A percentile compares a stretch with the other conserved stretches of the same genome.
These are phyloP conservation scores for Lethrus apterus DNA, from an alignment of 1,140 invertebrate genomes.

Conservation along the genomic window DNA sequence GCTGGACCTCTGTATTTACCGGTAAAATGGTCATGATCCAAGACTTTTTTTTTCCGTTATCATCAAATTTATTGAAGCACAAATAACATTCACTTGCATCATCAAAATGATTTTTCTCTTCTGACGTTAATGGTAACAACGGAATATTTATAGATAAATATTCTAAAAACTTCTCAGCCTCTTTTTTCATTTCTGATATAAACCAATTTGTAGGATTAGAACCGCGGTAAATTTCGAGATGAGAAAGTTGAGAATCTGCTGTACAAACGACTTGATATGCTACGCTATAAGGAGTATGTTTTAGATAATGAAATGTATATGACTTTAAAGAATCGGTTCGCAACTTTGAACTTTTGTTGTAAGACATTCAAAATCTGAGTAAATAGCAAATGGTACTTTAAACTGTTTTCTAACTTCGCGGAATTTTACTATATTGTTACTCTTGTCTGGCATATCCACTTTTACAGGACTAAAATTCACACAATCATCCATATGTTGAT, in stretches of 20 bases:
- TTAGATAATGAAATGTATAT: constrained; percentile 4
- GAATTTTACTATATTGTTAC: constrained; percentile 10
- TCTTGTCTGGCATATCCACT: neutral
- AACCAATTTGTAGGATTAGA: neutral
- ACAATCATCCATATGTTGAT: constrained; percentile 27
- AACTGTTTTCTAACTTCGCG: constrained; percentile 2
- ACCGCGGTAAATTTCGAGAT: constrained; percentile 13
- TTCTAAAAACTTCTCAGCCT: neutral
- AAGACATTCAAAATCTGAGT: constrained; percentile 18
- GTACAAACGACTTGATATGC: constrained; percentile 16
- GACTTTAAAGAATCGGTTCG: neutral
- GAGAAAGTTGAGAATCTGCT: constrained; percentile 6
- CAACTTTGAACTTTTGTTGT: no score
- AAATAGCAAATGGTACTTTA: constrained; percentile 14
- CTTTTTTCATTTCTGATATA: constrained; percentile 2
- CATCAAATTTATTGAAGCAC: no score
- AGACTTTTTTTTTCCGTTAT: constrained; percentile 14
- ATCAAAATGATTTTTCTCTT: neutral
- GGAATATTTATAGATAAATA: neutral
- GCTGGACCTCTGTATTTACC: constrained; percentile 12
- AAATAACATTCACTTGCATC: neutral
- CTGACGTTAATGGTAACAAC: neutral
- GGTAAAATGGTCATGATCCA: constrained; percentile 21
- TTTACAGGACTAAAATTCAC: constrained; percentile 8
- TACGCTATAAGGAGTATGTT: constrained; percentile 14